Evolutionary conservation across 2,888 invertebrate genomes (phyloP).

Genomic region (Meta bourneti): DNA sequence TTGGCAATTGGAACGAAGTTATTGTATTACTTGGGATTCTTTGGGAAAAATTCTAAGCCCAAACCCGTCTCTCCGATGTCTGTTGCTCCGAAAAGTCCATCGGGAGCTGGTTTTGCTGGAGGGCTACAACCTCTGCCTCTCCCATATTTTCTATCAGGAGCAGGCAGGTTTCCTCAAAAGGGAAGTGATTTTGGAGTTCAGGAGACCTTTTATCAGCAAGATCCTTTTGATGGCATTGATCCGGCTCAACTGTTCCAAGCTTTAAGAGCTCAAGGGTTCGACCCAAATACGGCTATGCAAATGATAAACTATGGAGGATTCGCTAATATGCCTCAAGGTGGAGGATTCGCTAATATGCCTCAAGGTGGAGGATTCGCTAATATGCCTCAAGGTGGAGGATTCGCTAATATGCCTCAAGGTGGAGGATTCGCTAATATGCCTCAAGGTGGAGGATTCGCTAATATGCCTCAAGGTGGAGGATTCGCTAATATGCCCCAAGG

Average conservation of each 20-base stretch:
- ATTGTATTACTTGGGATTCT: slow-evolving; percentile 64
- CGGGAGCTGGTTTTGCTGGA: background rate
- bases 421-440: background rate
- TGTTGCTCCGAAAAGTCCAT: background rate
- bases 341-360: slow-evolving; percentile 7
- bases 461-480: background rate
- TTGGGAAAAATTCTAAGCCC: slow-evolving; percentile 30
- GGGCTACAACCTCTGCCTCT: slow-evolving; percentile 44
- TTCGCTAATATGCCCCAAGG: background rate
- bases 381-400: background rate
- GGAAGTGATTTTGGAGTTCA: background rate
- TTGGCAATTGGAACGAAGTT: slow-evolving; percentile 68
- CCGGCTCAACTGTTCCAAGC: slow-evolving; percentile 49
- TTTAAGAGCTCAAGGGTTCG: slow-evolving; percentile 68
- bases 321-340: background rate
- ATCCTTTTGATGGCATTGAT: slow-evolving; percentile 50
- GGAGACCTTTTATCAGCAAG: background rate
- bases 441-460: slow-evolving; percentile 1
- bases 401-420: background rate
- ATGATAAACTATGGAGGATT: slow-evolving; percentile 30
- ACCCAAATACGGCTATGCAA: slow-evolving; percentile 60
- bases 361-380: background rate
- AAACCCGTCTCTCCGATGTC: background rate
- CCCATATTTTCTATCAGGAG: slow-evolving; percentile 50
- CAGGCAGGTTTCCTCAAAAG: slow-evolving; percentile 43